These are phyloP conservation scores for Oncorhynchus clarkii DNA, from an alignment of 2,113 vertebrate genomes.

Conservation along the genomic window DNA sequence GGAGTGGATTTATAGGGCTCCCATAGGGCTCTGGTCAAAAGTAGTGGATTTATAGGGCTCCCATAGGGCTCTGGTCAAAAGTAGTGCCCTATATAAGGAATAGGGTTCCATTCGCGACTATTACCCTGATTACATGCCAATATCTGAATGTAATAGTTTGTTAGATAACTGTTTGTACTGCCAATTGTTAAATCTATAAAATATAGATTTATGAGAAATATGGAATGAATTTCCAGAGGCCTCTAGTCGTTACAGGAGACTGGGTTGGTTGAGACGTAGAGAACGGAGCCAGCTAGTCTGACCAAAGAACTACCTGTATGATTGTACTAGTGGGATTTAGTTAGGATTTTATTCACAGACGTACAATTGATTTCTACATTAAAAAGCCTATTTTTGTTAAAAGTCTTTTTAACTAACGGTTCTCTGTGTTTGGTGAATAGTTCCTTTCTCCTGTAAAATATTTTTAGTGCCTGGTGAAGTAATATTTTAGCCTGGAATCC, in stretches of 20 bases:
- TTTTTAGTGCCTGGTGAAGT: too few relatives aligned
- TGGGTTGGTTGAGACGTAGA: background rate
- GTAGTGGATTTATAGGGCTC: too few relatives aligned
- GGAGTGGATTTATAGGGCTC: too few relatives aligned
- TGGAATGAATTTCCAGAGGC: background rate
- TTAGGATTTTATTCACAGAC: background rate
- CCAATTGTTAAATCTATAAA: constrained; percentile 37
- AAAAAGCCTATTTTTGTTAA: too few relatives aligned
- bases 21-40: too few relatives aligned
- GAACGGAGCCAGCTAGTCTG: background rate
- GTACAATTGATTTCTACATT: background rate
- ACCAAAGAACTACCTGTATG: background rate
- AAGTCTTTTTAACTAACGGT: background rate
- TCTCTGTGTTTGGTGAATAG: background rate
- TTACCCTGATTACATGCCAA: background rate
- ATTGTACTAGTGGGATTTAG: background rate
- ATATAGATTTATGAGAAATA: background rate
- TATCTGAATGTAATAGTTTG: constrained; percentile 22
- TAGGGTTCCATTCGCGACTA: too few relatives aligned
- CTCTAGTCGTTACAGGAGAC: background rate
- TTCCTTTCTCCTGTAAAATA: background rate
- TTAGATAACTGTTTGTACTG: constrained; percentile 17
- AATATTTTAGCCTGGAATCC: too few relatives aligned
- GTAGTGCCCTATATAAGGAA: too few relatives aligned
- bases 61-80: too few relatives aligned